Evolutionary conservation across 1,140 invertebrate genomes (phyloP).

Genomic region (Bombus sibiricus): DNA sequence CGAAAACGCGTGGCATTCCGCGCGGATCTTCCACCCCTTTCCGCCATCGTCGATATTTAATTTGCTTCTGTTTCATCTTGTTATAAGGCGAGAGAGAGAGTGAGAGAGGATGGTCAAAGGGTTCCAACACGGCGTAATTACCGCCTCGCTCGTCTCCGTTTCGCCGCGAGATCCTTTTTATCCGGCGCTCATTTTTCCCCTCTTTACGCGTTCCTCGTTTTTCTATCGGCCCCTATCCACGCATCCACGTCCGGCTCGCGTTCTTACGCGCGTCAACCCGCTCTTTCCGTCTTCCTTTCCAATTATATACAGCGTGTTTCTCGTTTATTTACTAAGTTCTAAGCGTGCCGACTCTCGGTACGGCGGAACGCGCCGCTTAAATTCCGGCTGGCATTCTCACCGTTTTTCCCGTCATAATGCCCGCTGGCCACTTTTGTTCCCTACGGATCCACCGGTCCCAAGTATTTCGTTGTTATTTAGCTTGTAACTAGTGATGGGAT

Average conservation of each 20-base stretch:
- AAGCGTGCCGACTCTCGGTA: constrained; percentile 57
- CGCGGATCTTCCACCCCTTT: neutral
- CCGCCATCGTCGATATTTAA: neutral
- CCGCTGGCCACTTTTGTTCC: constrained; percentile 66
- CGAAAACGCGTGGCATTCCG: constrained; percentile 42
- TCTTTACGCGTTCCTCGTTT: constrained; percentile 20
- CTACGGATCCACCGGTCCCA: constrained; percentile 22
- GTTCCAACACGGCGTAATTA: constrained; percentile 31
- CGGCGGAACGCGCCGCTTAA: constrained; percentile 54
- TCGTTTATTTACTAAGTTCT: constrained; percentile 69
- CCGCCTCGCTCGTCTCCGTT: neutral
- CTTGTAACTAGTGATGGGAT: neutral
- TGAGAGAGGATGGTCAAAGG: neutral
- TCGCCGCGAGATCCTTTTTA: constrained; percentile 36
- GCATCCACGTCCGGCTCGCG: constrained; percentile 14
- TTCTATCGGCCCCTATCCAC: constrained; percentile 8
- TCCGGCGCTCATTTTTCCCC: constrained; percentile 21
- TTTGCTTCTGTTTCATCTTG: neutral
- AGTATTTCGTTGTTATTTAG: constrained; percentile 47
- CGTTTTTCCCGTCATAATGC: constrained; percentile 75
- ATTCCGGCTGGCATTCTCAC: constrained; percentile 72
- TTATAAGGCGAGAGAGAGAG: neutral
- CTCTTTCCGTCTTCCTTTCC: constrained; percentile 38
- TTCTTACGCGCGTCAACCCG: constrained; percentile 22
- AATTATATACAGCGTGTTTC: constrained; percentile 52